Evolutionary conservation across 2,113 vertebrate species (phyloP).

Genomic region (Syngnathus typhle): DNA sequence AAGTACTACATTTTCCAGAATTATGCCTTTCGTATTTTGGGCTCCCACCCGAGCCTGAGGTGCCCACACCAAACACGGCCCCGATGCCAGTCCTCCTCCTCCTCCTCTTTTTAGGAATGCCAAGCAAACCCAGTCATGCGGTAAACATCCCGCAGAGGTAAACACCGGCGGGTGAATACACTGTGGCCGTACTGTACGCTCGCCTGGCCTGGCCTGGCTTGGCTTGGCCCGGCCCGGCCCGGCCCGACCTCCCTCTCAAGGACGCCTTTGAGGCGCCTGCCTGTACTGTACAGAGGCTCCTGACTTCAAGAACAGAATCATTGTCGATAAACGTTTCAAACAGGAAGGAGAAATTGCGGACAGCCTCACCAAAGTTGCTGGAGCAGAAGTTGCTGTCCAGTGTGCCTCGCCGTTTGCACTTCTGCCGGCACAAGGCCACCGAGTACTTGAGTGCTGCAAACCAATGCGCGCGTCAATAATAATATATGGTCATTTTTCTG

Average conservation of each 20-base stretch:
- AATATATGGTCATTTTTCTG: constrained; percentile 4
- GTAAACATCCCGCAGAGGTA: constrained; percentile 52
- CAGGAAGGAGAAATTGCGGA: neutral
- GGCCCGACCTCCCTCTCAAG: constrained; percentile 58
- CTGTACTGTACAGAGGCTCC: neutral
- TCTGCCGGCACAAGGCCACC: constrained; percentile 83
- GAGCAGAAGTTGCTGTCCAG: constrained; percentile 91
- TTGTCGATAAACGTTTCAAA: neutral
- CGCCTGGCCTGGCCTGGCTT: constrained; percentile 49
- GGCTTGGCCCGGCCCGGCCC: constrained; percentile 51
- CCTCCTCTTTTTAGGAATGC: constrained; percentile 34
- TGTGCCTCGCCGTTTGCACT: constrained; percentile 83
- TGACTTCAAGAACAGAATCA: neutral
- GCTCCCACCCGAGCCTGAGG: neutral
- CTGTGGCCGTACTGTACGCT: constrained; percentile 53
- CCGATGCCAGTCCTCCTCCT: neutral
- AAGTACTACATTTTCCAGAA: neutral
- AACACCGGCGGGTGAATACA: constrained; percentile 56
- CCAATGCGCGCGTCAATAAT: constrained; percentile 17
- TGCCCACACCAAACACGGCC: constrained; percentile 20
- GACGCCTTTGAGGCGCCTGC: constrained; percentile 54
- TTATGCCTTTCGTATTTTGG: neutral
- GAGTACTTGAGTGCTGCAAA: constrained; percentile 85
- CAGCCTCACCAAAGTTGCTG: constrained; percentile 90
- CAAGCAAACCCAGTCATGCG: constrained; percentile 23